Evolutionary conservation across 2,888 invertebrate genomes (phyloP), one percentile per base, ranked within the genome.

Genomic region (Emmelina monodactyla): DNA sequence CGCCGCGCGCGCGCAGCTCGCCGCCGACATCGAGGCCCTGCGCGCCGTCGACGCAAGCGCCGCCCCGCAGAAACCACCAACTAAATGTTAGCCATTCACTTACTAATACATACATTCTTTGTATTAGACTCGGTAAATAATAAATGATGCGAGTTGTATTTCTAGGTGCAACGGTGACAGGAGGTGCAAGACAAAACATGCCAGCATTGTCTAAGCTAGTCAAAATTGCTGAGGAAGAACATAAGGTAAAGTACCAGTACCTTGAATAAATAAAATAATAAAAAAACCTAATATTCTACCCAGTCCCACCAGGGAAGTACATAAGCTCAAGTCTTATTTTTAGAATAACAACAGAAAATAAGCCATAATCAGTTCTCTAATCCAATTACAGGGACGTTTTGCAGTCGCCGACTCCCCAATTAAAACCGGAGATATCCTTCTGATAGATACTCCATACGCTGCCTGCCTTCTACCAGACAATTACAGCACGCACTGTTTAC

Each of bases 401-500:
- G 84, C 87, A 1, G 83, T 88, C 1, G 89, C 92, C 2, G 80
- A 75, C 33, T 68, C 78, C 7, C 54, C 68, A 1, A 82, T 90
- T 22, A 71, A 73, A 42, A 84, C 89, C 0, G 92, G 92, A 0
- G 90, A 92, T 53, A 83, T 85, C 0, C 61, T 94, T 10, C 73
- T 90, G 1, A 82, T 84, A 2, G 92, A 93, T 60, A 67, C 78
- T 19, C 89, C 93, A 0, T 86, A 87, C 46, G 89, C 88, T 0
- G 86, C 91, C 0, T 89, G 88, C 49, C 75, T 93, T 1, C 64
- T 89, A 10, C 84, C 89, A 0, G 87, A 87, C 45, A 86, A 81
- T 59, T 89, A 86, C 55, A 91, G 92, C 2, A 86, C 88, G 1
- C 89, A 92, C 58, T 93, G 93, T 53, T 85, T 89, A 42, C 85